Evolutionary conservation across 2,797 vertebrate genomes (phyloP).

Genomic region (Clarias laeviceps): DNA sequence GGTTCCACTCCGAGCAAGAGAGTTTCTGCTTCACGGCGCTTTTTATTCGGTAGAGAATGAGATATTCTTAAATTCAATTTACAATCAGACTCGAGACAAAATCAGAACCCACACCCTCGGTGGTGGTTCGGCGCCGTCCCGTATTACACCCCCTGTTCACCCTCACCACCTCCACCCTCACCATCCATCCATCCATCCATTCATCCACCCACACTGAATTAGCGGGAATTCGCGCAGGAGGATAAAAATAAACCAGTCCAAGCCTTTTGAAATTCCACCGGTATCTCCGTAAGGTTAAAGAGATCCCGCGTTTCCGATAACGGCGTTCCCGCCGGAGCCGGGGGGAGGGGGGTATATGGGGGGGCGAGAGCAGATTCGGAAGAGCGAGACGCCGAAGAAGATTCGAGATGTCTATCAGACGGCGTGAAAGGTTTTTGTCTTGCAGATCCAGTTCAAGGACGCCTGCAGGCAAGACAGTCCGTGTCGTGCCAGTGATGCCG

Average conservation of each 20-base stretch:
- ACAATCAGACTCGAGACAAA: not conserved
- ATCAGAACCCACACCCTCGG: constrained; percentile 14
- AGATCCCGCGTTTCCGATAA: constrained; percentile 89
- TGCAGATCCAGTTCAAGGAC: constrained; percentile 99
- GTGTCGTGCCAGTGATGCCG: constrained; percentile 86
- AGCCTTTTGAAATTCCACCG: constrained; percentile 77
- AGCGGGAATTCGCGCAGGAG: constrained; percentile 39
- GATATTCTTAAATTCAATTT: not conserved
- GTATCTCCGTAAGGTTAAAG: constrained; percentile 83
- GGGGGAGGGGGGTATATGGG: too few relatives aligned
- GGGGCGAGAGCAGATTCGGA: constrained; percentile 73
- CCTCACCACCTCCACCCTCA: too few relatives aligned
- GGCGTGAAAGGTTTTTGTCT: constrained; percentile 95
- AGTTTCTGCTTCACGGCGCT: not conserved
- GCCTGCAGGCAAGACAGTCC: constrained; percentile 96
- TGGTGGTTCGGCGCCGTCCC: constrained; percentile 25
- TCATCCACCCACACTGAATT: constrained; percentile 28
- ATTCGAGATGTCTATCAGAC: constrained; percentile 97
- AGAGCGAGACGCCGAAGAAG: constrained; percentile 53
- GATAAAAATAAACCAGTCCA: constrained; percentile 64
- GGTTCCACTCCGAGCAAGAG: not conserved
- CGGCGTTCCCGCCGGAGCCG: constrained; percentile 77
- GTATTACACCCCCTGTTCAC: not conserved
- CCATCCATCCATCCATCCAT: not conserved
- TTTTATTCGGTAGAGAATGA: not conserved